These are phyloP conservation scores for Zygothrica quintamaculata DNA, from an alignment of 2,888 invertebrate genomes.

Conservation along the genomic window DNA sequence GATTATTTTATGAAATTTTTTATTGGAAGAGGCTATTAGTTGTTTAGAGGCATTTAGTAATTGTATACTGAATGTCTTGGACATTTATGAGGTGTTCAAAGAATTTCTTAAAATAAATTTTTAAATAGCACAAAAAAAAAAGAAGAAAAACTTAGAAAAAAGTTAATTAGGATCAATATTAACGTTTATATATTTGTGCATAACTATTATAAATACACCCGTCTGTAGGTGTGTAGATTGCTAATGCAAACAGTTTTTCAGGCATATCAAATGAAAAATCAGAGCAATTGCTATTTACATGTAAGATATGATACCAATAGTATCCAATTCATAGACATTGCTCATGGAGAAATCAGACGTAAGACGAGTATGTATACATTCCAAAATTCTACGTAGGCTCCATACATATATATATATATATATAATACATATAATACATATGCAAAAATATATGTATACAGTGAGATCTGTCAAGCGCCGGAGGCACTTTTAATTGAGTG, in stretches of 20 bases:
- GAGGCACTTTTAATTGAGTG: conserved; percentile 8
- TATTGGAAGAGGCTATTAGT: too few species aligned
- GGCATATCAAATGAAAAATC: conserved; percentile 65
- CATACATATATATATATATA: conserved; percentile 21
- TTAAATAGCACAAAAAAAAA: too few species aligned
- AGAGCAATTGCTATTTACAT: conserved; percentile 52
- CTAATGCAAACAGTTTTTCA: conserved; percentile 55
- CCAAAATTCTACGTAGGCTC: conserved; percentile 42
- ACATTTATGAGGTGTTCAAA: too few species aligned
- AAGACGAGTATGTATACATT: conserved; percentile 34
- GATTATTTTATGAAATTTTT: too few species aligned
- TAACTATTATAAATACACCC: neutral
- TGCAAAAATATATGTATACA: conserved; percentile 41
- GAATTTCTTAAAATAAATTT: too few species aligned
- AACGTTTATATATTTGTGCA: too few species aligned
- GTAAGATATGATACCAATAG: neutral
- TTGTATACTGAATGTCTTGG: too few species aligned
- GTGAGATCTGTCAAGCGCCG: conserved; percentile 14
- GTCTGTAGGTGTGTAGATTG: neutral
- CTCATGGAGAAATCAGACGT: conserved; percentile 43
- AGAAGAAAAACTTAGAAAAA: too few species aligned
- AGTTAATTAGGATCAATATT: too few species aligned
- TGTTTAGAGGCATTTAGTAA: too few species aligned
- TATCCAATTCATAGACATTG: conserved; percentile 19
- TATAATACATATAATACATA: conserved; percentile 4